These are phyloP conservation scores for Heterochromis multidens DNA, from an alignment of 2,113 vertebrate species.

Conservation along the genomic window DNA sequence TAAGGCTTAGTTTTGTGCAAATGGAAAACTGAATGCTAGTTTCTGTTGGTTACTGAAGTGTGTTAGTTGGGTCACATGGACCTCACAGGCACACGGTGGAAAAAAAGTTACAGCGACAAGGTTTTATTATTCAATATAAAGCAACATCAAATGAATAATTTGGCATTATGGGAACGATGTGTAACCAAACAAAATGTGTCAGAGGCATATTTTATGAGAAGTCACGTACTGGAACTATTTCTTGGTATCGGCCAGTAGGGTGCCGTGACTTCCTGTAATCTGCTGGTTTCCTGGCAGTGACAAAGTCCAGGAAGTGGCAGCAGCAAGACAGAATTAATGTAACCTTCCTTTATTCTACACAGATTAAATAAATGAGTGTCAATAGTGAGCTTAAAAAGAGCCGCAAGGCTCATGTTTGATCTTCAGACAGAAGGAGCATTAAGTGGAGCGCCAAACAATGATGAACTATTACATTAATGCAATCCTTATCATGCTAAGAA, in stretches of 20 bases:
- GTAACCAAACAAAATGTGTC: not conserved
- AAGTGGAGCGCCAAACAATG: not conserved
- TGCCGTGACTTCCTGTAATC: not conserved
- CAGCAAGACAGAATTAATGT: not conserved
- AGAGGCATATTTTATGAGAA: not conserved
- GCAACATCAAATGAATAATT: not conserved
- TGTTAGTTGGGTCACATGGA: not conserved
- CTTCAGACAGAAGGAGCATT: not conserved
- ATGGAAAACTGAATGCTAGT: not conserved
- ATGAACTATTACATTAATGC: not conserved
- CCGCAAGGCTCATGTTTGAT: not conserved
- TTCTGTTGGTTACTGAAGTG: not conserved
- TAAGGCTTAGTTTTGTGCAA: not conserved
- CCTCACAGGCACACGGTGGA: not conserved
- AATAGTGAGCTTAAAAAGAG: not conserved
- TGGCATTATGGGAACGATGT: not conserved
- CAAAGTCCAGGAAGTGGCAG: not conserved
- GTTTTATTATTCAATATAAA: not conserved
- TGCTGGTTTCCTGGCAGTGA: not conserved
- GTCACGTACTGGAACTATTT: not conserved
- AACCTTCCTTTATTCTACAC: not conserved
- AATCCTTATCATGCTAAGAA: not conserved
- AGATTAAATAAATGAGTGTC: not conserved
- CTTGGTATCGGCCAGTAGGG: not conserved
- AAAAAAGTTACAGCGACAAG: not conserved